Base-by-base conservation (phyloP, 1,140 invertebrate genomes). In the Drosophila truncata region DNA sequence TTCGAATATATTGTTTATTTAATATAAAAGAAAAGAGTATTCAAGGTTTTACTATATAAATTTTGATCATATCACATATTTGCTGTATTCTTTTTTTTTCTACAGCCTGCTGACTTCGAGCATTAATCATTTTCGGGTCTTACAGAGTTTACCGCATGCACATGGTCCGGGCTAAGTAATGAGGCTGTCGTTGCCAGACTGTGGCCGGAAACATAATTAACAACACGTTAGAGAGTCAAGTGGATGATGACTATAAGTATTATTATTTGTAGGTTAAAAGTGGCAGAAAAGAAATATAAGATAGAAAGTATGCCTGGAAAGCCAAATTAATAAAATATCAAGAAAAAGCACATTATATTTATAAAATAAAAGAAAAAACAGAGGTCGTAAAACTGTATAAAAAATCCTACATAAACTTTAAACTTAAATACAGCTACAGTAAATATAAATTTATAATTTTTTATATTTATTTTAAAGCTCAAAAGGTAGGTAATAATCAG, bases 151-250 rank as follows among this genome's bases (percentile, higher is more conserved):
- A 69, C 49, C 67, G 35, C 63, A 52, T 69, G 25, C 62, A 55
- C 67, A 69, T 67, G 64, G 67, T 35, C 31, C 25, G 7, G 29
- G 49, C 63, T 55, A 57, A 71, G 61, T 83, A 84, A 84, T 80
- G 71, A 52, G 71, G 29, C 76, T 77, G 81, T 67, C 76, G 71
- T 61, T 60, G 72, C 49, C 67, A 71, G 67, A 67, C 20, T 57
- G 63, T 57, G 2, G 63, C 63, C 49, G 63, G 29, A 80, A 66
- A 69, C 72, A 80, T 84, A 84, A 83, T 83, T 83, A 84, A 84
- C 74, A 76, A 71, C 70, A 83, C 76, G 52, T 80, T 83, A 71
- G 65, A 29, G 37, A 66, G 47, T 20, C n/a, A 13, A 44, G 60
- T 31, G 27, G 47, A 65, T 46, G 29, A 46, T 25, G 61, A 42